phyloP scores from a whole-genome alignment of 2,888 invertebrate species.

The Andricus quercusramuli region DNA sequence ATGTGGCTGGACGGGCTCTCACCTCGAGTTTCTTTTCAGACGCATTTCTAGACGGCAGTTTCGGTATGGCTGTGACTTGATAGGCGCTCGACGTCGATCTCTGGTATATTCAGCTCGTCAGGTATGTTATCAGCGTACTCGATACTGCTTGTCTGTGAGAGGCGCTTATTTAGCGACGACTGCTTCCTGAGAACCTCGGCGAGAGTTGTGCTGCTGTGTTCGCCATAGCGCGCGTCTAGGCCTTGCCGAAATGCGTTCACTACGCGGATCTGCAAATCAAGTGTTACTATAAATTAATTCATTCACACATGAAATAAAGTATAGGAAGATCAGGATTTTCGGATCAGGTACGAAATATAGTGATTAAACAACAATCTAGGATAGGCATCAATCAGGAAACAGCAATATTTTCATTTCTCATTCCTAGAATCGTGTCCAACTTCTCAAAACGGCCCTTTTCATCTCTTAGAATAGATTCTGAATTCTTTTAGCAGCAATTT shows the following conservation, averaged over 20 bases:
- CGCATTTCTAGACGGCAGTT: conserved; percentile 88
- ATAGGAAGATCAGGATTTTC: background rate
- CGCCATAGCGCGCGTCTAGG: conserved; percentile 84
- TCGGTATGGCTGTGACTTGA: conserved; percentile 97
- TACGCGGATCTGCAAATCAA: conserved; percentile 96
- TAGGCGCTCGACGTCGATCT: conserved; percentile 95
- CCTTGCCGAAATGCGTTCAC: conserved; percentile 99
- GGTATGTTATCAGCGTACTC: conserved; percentile 94
- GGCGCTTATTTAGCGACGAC: conserved; percentile 94
- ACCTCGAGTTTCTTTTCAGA: conserved; percentile 45
- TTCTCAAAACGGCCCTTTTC: background rate
- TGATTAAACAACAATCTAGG: background rate
- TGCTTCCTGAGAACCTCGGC: conserved; percentile 96
- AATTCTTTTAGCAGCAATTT: too few relatives aligned
- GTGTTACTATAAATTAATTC: conserved; percentile 48
- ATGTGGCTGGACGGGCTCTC: conserved; percentile 42
- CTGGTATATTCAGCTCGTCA: conserved; percentile 92
- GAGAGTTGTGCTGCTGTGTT: conserved; percentile 94
- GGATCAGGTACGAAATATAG: background rate
- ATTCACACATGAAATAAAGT: background rate
- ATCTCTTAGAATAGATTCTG: background rate
- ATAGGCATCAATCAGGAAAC: background rate
- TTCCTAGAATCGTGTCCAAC: background rate
- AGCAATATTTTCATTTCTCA: background rate
- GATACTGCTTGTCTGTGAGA: conserved; percentile 94